Percentiles rank a stretch among this genome's conserved stretches.
These are phyloP conservation scores for Diarsia brunnea DNA, from an alignment of 2,888 invertebrate genomes.

Conservation along the genomic window DNA sequence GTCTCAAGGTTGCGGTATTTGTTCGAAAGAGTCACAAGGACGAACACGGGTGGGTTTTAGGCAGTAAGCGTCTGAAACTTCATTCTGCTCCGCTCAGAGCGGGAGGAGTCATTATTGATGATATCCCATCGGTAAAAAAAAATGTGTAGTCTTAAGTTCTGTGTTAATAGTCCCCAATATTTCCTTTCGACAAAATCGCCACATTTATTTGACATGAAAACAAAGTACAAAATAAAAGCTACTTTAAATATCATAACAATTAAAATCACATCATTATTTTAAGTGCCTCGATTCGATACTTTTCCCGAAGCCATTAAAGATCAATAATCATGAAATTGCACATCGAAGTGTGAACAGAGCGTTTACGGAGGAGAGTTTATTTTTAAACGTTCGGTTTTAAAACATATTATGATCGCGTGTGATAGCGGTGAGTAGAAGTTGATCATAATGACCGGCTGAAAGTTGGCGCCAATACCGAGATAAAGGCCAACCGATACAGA, in stretches of 20 bases:
- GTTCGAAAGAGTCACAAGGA: too few species aligned
- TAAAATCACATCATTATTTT: slow-evolving; percentile 31
- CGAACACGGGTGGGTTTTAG: too few species aligned
- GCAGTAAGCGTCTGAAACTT: too few species aligned
- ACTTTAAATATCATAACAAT: slow-evolving; percentile 19
- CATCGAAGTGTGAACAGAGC: slow-evolving; percentile 35
- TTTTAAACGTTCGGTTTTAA: slow-evolving; percentile 22
- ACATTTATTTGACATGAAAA: background rate
- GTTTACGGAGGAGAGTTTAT: slow-evolving; percentile 31
- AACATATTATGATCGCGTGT: slow-evolving; percentile 29
- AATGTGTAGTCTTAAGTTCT: background rate
- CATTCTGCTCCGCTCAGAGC: too few species aligned
- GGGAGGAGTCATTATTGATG: too few species aligned
- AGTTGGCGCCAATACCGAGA: slow-evolving; percentile 29
- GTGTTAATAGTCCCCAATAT: background rate
- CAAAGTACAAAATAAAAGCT: slow-evolving; percentile 36
- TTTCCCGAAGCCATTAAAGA: slow-evolving; percentile 29
- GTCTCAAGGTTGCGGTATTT: too few species aligned
- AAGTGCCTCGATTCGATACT: slow-evolving; percentile 30
- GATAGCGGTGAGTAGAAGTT: slow-evolving; percentile 19
- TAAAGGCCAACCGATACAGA: slow-evolving; percentile 6
- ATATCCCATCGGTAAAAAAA: too few species aligned
- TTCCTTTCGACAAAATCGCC: background rate
- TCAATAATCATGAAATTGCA: slow-evolving; percentile 49
- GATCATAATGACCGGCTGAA: slow-evolving; percentile 31